Conservation (phyloP, 2,797 vertebrate genomes). For the Cygnus olor region DNA sequence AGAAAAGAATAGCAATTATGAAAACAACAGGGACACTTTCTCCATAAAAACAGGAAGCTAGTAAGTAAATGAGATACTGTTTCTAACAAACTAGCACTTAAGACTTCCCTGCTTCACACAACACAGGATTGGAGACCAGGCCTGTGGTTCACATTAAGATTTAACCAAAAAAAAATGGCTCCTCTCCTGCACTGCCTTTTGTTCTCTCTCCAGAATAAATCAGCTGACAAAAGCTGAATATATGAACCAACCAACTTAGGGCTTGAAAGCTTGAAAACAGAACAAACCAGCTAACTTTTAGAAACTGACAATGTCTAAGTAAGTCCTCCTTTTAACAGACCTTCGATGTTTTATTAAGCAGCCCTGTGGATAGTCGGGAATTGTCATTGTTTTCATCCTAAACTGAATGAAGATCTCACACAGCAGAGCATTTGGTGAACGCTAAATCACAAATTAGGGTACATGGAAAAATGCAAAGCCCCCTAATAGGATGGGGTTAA, state of each 20-base stretch:
- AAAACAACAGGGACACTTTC: background rate
- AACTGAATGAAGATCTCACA: background rate
- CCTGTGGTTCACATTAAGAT: background rate
- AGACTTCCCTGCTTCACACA: background rate
- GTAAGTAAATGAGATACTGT: background rate
- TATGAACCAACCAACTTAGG: background rate
- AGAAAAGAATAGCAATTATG: background rate
- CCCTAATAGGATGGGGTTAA: background rate
- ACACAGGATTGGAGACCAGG: background rate
- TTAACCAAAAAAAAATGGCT: background rate
- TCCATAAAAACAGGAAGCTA: background rate
- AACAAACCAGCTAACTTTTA: background rate
- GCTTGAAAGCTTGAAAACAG: background rate
- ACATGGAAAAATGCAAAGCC: background rate
- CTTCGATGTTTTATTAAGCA: conserved; percentile 33
- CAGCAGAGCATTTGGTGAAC: background rate
- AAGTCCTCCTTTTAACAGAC: background rate
- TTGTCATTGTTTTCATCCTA: background rate
- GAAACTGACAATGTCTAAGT: background rate
- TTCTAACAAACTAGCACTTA: background rate
- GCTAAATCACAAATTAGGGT: background rate
- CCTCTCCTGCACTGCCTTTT: background rate
- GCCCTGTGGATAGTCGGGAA: background rate
- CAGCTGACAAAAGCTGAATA: background rate
- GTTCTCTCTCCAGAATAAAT: background rate